Evolutionary conservation across 30 jellyfish, hydroid and myxozoan species (phyloP).

Genomic region (Sanderia malayensis): DNA sequence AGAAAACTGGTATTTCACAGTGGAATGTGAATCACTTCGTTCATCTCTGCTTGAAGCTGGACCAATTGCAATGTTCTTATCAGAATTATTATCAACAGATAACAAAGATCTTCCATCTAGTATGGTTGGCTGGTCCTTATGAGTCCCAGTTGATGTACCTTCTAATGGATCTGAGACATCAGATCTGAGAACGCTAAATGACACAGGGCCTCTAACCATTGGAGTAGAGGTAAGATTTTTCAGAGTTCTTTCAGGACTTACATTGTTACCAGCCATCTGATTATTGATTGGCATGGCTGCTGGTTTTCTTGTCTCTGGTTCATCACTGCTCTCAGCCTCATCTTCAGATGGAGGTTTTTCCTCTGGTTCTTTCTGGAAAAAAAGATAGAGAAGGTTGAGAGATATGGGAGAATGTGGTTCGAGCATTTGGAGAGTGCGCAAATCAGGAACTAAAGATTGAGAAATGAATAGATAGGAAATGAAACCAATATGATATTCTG

Average conservation of each 20-base stretch:
- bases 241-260: slow-evolving; percentile 1
- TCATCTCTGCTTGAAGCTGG: slow-evolving; percentile 1
- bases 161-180: slow-evolving; percentile 38
- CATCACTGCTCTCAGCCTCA: slow-evolving; percentile 42
- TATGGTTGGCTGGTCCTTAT: background rate
- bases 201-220: slow-evolving; percentile 29
- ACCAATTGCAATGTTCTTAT: background rate
- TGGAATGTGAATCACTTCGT: background rate
- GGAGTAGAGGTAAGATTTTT: slow-evolving; percentile 54
- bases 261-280: slow-evolving; percentile 14
- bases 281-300: background rate
- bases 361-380: background rate
- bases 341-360: slow-evolving; percentile 11
- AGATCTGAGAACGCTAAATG: slow-evolving; percentile 52
- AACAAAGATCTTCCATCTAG: slow-evolving; percentile 8
- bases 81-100: background rate
- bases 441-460: too few species aligned
- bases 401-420: too few species aligned
- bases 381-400: background rate
- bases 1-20: slow-evolving; percentile 13
- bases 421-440: too few species aligned
- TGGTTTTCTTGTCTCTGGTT: background rate
- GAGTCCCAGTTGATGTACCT: slow-evolving; percentile 14
- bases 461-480: too few species aligned
- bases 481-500: too few species aligned